phyloP scores from a whole-genome alignment of 2,797 vertebrate genomes.

The Chrysolophus pictus region DNA sequence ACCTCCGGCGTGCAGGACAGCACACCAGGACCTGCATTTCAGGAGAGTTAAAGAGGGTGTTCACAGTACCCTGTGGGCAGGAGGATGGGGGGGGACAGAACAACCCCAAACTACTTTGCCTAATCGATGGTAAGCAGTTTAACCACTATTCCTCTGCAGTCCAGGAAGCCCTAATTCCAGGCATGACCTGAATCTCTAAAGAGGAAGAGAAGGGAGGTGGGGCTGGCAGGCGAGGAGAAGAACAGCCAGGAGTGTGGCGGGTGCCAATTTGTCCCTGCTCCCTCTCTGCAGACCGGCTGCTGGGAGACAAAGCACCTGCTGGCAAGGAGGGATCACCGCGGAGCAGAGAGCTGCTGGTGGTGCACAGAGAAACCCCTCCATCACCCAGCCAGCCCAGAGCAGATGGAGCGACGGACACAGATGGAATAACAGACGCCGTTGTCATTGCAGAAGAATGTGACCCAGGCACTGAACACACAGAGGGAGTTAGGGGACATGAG shows the following conservation, averaged over 20 bases:
- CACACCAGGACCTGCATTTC: neutral
- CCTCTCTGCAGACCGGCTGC: neutral
- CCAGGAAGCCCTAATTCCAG: slow-evolving; percentile 63
- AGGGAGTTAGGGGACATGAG: neutral
- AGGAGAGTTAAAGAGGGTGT: neutral
- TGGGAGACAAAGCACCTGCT: slow-evolving; percentile 17
- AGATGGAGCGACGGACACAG: neutral
- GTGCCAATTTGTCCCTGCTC: slow-evolving; percentile 13
- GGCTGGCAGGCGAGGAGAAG: neutral
- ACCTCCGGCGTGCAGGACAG: neutral
- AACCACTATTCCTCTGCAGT: slow-evolving; percentile 17
- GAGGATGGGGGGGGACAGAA: neutral
- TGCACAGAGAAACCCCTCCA: neutral
- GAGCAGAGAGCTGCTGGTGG: neutral
- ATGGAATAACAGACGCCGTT: neutral
- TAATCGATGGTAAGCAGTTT: slow-evolving; percentile 54
- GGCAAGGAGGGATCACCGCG: neutral
- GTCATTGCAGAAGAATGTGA: accelerated
- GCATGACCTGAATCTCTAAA: slow-evolving; percentile 60
- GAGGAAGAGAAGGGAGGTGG: neutral
- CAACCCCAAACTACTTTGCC: slow-evolving; percentile 26
- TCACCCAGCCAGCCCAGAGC: neutral
- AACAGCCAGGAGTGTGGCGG: neutral
- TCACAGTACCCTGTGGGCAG: neutral
- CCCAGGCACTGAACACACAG: accelerated